phyloP scores from a whole-genome alignment of 2,888 invertebrate genomes.

The Metallyticus violacea region DNA sequence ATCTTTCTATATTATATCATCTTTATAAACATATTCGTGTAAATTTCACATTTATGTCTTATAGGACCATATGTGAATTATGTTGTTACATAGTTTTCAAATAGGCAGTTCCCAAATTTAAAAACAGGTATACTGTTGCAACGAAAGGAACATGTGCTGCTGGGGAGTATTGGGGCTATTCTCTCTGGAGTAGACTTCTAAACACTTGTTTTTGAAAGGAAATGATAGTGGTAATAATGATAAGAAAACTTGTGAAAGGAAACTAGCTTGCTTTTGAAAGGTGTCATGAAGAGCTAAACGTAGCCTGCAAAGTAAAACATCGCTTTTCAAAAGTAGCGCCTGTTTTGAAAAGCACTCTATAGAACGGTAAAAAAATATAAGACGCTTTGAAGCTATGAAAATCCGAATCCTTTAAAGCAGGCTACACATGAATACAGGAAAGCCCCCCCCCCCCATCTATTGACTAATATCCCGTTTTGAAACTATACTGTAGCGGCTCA shows the following conservation, averaged over 20 bases:
- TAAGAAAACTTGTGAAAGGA: neutral
- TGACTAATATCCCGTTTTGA: neutral
- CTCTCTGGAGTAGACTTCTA: neutral
- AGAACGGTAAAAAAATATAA: neutral
- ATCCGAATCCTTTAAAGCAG: neutral
- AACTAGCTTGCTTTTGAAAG: neutral
- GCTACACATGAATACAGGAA: neutral
- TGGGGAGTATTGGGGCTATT: neutral
- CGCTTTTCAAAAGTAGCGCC: neutral
- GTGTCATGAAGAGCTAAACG: neutral
- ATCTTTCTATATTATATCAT: too few species aligned
- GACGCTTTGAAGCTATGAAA: neutral
- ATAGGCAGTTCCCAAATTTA: too few species aligned
- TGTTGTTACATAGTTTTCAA: too few species aligned
- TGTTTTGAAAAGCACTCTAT: neutral
- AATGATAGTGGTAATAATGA: neutral
- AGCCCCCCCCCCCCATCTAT: neutral
- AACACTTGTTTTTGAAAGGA: neutral
- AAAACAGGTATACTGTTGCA: too few species aligned
- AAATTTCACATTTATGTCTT: too few species aligned
- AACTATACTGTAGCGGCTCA: neutral
- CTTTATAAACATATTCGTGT: too few species aligned
- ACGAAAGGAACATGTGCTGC: too few species aligned
- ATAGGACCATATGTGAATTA: too few species aligned
- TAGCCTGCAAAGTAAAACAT: neutral